Evolutionary conservation across 2,797 vertebrate genomes (phyloP).

Genomic region (Enteromius treurensis): DNA sequence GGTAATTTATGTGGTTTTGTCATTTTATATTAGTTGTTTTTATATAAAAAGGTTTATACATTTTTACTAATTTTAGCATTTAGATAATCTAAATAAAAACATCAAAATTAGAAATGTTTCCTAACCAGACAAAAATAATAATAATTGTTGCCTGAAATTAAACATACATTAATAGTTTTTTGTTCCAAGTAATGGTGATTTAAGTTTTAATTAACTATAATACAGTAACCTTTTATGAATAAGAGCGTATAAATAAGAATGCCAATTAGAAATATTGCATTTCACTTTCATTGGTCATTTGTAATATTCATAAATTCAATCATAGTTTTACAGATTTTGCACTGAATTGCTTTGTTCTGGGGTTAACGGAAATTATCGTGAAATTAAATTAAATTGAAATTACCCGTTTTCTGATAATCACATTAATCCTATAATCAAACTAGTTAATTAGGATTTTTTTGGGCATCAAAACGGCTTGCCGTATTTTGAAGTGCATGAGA

Average conservation of each 20-base stretch:
- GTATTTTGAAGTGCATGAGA: neutral
- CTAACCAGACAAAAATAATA: neutral
- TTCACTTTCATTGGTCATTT: neutral
- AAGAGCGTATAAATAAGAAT: neutral
- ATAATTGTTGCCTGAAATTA: neutral
- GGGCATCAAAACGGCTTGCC: neutral
- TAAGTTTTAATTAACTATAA: neutral
- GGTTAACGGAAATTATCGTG: neutral
- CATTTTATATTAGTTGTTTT: neutral
- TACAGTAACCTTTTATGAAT: neutral
- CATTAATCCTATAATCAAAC: neutral
- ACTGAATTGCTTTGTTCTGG: neutral
- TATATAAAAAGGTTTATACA: neutral
- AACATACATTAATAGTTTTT: neutral
- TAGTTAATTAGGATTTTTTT: neutral
- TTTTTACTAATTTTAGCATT: neutral
- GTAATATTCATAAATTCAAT: neutral
- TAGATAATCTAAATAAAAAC: neutral
- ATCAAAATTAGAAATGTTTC: neutral
- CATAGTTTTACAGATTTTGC: neutral
- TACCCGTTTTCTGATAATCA: neutral
- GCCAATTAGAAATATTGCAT: neutral
- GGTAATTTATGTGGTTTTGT: neutral
- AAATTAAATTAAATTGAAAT: neutral
- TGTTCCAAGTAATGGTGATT: neutral